Base-by-base conservation (phyloP, 1,140 invertebrate genomes). In the Trachymyrmex cornetzi region DNA sequence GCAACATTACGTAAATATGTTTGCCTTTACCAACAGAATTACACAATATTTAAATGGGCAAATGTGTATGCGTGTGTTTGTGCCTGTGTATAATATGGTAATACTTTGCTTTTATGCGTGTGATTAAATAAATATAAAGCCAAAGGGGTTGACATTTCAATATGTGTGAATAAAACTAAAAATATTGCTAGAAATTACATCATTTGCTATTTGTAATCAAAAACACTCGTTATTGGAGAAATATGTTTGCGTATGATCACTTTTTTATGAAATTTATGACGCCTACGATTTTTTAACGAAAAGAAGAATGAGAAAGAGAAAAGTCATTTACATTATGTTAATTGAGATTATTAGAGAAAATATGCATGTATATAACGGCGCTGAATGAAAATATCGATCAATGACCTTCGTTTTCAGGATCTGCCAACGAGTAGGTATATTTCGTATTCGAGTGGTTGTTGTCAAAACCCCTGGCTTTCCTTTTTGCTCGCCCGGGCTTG, bases 401-500 rank as follows among this genome's bases (percentile, higher is more conserved):
- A 69, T 67, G 48, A 80, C n/a, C 71, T 85, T 85, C 66, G 66
- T 89, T 89, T 48, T 48, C 5, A 50, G 50, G 0, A 71, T 27
- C 6, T 57, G 27, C 44, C n/a, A 57, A 64, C 84, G 34, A 69
- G 34, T 38, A 38, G 34, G 38, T 77, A 74, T 87, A 64, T 80
- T 88, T 87, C 71, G 77, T 57, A 69, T 88, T 84, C 77, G 86
- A 72, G 12, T 80, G 34, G 74, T 53, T 63, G 30, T 77, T 64
- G 57, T 87, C 53, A 24, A 69, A 69, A 30, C 27, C 22, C 19
- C 22, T n/a, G 19, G 63, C 11, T 19, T 81, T 48, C 19, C 44
- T 38, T 63, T 61, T 64, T n/a, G 44, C 27, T 67, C 53, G 55
- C 14, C 19, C 53, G 22, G 14, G 30, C 50, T 38, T 81, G 48